Conservation (phyloP, 2,888 invertebrate genomes). For the Synergus japonicus region DNA sequence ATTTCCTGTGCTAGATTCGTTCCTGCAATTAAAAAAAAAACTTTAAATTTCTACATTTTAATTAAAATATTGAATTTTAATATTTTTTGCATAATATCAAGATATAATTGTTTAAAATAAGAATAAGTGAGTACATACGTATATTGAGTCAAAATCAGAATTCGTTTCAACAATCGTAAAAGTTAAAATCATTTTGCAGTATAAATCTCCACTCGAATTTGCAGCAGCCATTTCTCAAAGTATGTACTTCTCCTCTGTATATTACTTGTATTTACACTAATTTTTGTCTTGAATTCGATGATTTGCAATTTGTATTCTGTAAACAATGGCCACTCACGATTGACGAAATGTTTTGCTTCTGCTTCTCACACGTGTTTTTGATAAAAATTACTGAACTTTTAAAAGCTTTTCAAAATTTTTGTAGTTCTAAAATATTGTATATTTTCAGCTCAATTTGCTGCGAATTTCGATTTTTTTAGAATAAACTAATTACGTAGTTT, state of each 20-base stretch:
- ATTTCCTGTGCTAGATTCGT: slow-evolving; percentile 9
- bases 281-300: neutral
- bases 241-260: neutral
- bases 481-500: neutral
- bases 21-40: neutral
- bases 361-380: neutral
- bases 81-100: too few species aligned
- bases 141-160: neutral
- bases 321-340: neutral
- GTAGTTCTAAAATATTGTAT: neutral
- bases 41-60: neutral
- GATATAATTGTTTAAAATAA: too few species aligned
- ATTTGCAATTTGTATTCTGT: neutral
- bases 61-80: too few species aligned
- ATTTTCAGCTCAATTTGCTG: neutral
- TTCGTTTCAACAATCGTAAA: neutral
- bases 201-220: neutral
- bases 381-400: neutral
- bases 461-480: neutral
- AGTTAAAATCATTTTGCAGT: slow-evolving; percentile 5
- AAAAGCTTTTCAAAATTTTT: neutral
- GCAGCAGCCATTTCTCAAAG: neutral
- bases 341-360: neutral
- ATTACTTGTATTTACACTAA: neutral
- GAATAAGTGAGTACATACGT: too few species aligned